Evolutionary conservation across 2,888 invertebrate genomes (phyloP).

Genomic region (Rhingia rostrata): DNA sequence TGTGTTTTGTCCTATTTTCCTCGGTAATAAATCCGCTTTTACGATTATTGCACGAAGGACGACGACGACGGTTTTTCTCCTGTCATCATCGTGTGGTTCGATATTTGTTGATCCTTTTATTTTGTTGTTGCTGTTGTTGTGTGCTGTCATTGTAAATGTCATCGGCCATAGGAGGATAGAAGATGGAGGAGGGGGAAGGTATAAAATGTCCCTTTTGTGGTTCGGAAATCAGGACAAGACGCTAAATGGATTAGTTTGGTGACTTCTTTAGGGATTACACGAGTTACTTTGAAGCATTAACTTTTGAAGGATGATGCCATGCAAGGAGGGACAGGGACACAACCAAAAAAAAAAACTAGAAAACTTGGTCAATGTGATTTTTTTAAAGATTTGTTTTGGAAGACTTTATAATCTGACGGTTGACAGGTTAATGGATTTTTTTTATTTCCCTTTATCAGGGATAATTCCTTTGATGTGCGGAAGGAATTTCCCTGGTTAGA

Average conservation of each 20-base stretch:
- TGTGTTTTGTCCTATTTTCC: conserved; percentile 25
- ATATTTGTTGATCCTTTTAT: conserved; percentile 15
- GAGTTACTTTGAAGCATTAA: conserved; percentile 58
- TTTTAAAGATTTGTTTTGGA: conserved; percentile 4
- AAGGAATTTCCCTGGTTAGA: no score
- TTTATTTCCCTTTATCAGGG: neutral
- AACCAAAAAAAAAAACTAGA: neutral
- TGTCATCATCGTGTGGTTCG: conserved; percentile 15
- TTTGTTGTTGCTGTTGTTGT: neutral
- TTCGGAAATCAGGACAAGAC: conserved; percentile 29
- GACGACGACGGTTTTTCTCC: neutral
- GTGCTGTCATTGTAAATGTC: conserved; percentile 24
- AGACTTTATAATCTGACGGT: conserved; percentile 21
- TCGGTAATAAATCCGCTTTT: conserved; percentile 62
- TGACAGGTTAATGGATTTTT: conserved; percentile 32
- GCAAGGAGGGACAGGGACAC: neutral
- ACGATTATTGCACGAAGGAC: conserved; percentile 63
- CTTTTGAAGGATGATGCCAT: conserved; percentile 39
- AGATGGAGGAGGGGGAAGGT: neutral
- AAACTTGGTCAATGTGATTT: conserved; percentile 7
- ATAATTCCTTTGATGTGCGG: no score
- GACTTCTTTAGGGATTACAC: conserved; percentile 65
- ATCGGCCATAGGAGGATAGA: conserved; percentile 1
- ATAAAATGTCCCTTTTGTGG: neutral
- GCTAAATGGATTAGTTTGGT: conserved; percentile 70